phyloP scores from a whole-genome alignment of 2,888 invertebrate species.

The Netelia fuscicornis region DNA sequence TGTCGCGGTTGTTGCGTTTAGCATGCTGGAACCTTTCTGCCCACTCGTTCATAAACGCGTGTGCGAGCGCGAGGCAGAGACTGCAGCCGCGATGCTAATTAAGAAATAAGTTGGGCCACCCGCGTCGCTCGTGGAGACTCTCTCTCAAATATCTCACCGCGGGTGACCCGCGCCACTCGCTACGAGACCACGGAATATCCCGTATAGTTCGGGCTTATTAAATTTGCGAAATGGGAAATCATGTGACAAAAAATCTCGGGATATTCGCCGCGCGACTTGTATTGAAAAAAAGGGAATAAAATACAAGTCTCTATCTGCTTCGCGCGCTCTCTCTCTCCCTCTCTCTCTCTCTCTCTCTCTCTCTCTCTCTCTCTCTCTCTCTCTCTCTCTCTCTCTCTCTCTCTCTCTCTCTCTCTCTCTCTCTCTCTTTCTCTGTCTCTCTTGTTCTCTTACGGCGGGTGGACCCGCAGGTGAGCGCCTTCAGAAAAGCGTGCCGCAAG shows the following conservation, averaged over 20 bases:
- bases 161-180: slow-evolving; percentile 53
- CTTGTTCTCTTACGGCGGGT: slow-evolving; percentile 6
- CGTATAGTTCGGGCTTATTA: slow-evolving; percentile 59
- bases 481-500: slow-evolving; percentile 57
- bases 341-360: neutral
- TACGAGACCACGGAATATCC: slow-evolving; percentile 24
- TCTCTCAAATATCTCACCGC: slow-evolving; percentile 44
- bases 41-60: slow-evolving; percentile 55
- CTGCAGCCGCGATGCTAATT: slow-evolving; percentile 71
- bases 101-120: slow-evolving; percentile 78
- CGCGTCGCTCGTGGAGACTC: slow-evolving; percentile 62
- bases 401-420: too few relatives aligned
- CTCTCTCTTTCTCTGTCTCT: neutral
- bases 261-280: slow-evolving; percentile 56
- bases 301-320: slow-evolving; percentile 13
- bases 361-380: neutral
- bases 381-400: neutral
- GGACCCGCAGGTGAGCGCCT: neutral
- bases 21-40: slow-evolving; percentile 46
- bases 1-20: slow-evolving; percentile 49
- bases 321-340: neutral
- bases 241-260: slow-evolving; percentile 64
- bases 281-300: slow-evolving; percentile 54
- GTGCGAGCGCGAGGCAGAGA: slow-evolving; percentile 32
- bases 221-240: slow-evolving; percentile 65